Base-by-base conservation (phyloP, 2,113 vertebrate species). In the Tapirus terrestris region DNA sequence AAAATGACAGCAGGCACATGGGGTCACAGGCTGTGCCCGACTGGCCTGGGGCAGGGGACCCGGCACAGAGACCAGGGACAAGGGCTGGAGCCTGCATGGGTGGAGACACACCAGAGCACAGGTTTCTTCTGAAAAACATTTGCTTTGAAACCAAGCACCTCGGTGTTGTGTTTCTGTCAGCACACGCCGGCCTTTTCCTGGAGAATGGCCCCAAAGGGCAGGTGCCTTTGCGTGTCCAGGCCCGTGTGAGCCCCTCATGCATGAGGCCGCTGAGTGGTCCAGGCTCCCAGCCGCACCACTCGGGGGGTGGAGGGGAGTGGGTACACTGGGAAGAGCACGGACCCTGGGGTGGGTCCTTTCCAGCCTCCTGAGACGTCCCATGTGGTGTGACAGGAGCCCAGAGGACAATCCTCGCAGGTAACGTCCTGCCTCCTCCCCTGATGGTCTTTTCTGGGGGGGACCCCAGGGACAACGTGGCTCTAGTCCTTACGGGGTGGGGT, bases 261-360 rank as follows among this genome's bases (percentile, higher is more conserved):
- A 13, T 56, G 29, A 75, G 67, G 45, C 29, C 23, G 60, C 3
- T 31, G 45, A 43, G 36, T 1, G 20, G 39, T 13, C 31, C 72
- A 23, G 27, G 65, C 36, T 48, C 51, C 4, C 18, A 6, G 60
- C 8, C 6, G n/a, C 36, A 8, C 75, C 76, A 39, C 45, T 20
- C 2, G 8, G 11, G 23, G 2, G 18, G 29, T 0, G 1, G 14
- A n/a, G 51, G 43, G 21, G n/a, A 29, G 16, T 14, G 16, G 51
- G 51, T 16, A 16, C 51, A 29, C 1, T 2, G 0, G 0, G 8
- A 39, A 27, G 31, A 90, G 39, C 6, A 48, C 0, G 1, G 8
- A 36, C n/a, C 48, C 14, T 5, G 48, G 72, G 60, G 14, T 1
- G 56, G 39, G 45, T 45, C 65, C 43, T 91, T 45, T 31, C 31